Conservation (phyloP, 2,113 vertebrate genomes). For the Chlorodrepanis virens region DNA sequence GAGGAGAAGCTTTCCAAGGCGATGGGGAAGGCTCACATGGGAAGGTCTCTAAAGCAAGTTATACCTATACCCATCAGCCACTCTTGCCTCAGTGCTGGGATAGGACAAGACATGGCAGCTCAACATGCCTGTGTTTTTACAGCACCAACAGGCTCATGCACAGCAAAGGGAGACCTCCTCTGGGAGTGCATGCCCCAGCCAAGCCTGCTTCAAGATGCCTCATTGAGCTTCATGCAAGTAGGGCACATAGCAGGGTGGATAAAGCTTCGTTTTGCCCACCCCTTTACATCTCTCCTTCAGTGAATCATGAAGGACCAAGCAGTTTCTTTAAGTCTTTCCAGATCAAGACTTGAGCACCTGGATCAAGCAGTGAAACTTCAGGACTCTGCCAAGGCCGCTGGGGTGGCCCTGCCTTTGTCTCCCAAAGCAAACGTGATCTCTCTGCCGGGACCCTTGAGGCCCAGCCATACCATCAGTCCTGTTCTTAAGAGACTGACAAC, state of each 20-base stretch:
- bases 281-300: neutral
- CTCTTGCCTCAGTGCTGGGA: neutral
- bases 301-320: neutral
- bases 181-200: neutral
- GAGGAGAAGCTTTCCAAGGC: neutral
- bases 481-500: neutral
- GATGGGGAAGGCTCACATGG: neutral
- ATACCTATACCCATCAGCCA: neutral
- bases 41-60: neutral
- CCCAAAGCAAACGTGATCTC: neutral
- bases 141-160: neutral
- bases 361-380: neutral
- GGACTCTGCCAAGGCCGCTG: neutral
- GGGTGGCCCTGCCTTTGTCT: neutral
- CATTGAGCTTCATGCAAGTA: rapidly evolving
- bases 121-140: neutral
- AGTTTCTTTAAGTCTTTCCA: neutral
- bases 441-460: neutral
- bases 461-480: neutral
- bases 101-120: neutral
- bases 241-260: neutral
- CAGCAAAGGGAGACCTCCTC: neutral
- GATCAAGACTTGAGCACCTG: neutral
- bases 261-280: neutral
- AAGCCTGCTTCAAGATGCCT: neutral